phyloP scores from a whole-genome alignment of 1,140 invertebrate genomes.

The Drosophila oshimai region DNA sequence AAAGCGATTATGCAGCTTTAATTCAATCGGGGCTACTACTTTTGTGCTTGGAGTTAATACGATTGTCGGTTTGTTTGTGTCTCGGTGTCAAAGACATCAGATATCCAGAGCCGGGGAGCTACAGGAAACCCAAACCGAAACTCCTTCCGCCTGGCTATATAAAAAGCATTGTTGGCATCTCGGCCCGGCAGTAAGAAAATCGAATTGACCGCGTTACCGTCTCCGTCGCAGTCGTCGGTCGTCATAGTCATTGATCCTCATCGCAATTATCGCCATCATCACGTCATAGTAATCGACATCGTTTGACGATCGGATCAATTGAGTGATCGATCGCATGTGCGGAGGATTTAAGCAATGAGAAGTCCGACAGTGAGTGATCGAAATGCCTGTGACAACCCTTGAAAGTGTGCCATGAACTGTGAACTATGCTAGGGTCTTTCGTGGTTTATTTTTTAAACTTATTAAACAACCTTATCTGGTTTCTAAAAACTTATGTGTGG shows the following conservation, averaged over 20 bases:
- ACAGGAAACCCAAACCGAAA: conserved; percentile 62
- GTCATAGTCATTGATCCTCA: conserved; percentile 3
- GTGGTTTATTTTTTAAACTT: background rate
- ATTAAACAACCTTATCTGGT: background rate
- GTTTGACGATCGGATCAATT: conserved; percentile 32
- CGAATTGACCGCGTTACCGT: conserved; percentile 68
- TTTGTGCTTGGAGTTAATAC: conserved; percentile 26
- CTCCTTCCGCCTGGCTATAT: conserved; percentile 77
- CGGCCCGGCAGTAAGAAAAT: conserved; percentile 55
- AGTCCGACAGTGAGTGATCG: conserved; percentile 44
- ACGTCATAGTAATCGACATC: background rate
- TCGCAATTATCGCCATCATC: conserved; percentile 1
- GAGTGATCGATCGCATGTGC: conserved; percentile 37
- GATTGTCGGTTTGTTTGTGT: conserved; percentile 43
- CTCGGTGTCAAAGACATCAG: conserved; percentile 53
- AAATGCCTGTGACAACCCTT: background rate
- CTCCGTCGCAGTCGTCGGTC: conserved; percentile 14
- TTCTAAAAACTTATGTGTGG: background rate
- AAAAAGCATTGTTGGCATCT: conserved; percentile 71
- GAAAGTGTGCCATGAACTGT: conserved; percentile 1
- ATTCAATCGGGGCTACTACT: conserved; percentile 41
- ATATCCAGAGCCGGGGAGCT: conserved; percentile 25
- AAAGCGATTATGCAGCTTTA: conserved; percentile 76
- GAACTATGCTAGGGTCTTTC: background rate
- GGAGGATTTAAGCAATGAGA: conserved; percentile 18